These are phyloP conservation scores for Rhopalosiphum maidis DNA, from an alignment of 1,140 invertebrate genomes.

Conservation along the genomic window DNA sequence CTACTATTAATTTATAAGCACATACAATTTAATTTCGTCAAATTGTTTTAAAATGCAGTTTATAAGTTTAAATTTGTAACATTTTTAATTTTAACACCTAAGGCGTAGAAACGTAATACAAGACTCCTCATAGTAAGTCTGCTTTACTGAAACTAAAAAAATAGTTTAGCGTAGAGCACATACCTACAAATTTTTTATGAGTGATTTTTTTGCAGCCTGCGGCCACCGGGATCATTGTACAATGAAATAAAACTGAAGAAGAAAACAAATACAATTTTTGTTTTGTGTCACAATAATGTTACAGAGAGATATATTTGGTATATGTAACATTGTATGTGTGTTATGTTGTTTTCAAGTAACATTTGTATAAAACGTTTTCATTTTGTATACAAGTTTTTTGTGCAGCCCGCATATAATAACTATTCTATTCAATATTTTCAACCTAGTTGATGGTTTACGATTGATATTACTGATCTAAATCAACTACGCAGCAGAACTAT, in stretches of 20 bases:
- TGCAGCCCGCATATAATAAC: background rate
- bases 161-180: background rate
- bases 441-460: background rate
- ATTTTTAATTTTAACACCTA: background rate
- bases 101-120: background rate
- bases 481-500: background rate
- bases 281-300: background rate
- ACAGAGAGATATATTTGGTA: background rate
- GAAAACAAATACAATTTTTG: background rate
- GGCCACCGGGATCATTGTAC: background rate
- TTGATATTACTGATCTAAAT: background rate
- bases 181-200: no score
- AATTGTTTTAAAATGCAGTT: no score
- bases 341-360: background rate
- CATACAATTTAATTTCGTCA: no score
- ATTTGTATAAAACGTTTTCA: background rate
- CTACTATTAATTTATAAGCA: no score
- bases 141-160: background rate
- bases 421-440: background rate
- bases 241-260: background rate
- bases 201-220: background rate
- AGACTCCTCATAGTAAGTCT: background rate
- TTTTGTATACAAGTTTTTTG: background rate
- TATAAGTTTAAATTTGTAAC: background rate
- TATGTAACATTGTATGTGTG: no score